Evolutionary conservation across 1,140 invertebrate genomes (phyloP), one percentile per base, ranked within the genome.

Genomic region (Riptortus pedestris): DNA sequence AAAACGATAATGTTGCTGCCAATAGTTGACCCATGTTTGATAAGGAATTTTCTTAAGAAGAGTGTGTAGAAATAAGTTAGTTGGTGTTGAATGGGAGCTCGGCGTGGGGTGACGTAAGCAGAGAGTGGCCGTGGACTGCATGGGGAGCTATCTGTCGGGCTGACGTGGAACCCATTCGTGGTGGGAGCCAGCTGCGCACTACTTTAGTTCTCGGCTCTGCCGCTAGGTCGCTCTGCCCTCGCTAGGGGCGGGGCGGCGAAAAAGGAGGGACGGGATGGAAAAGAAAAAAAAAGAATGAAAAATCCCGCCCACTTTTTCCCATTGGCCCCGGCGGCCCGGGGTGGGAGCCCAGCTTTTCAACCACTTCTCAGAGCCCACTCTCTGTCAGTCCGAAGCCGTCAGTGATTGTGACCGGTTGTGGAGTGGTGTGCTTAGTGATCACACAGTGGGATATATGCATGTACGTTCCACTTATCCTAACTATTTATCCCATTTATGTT

Each of bases 371-470:
- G 20, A 16, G 18, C 51, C 14, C 31, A 38, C 14, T 55, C 24
- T 55, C 24, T 24, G 51, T 24, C 51, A 55, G 51, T 55, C 51
- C 20, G 18, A 26, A 55, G 20, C 51, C 51, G 51, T 24, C 51
- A 55, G 51, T 55, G 51, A 55, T 24, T 55, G 51, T 55, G 51
- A 16, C 26, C 51, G 51, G 51, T 38, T 24, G 51, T 55, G 51
- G 51, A 24, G 51, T 24, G 20, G 51, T 55, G 51, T 55, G 51
- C 51, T 55, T 55, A 55, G 51, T 55, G 51, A 55, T 26, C 20
- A 20, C 51, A 24, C 51, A 11, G 5, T 24, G 51, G 22, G 51
- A 24, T 24, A 18, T 24, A 24, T 16, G 5, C 24, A 18, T 24
- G 24, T 27, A 55, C 51, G 51, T 55, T 55, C 22, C 16, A 14